Evolutionary conservation across 2,888 invertebrate genomes (phyloP), one percentile per base, ranked within the genome.

Genomic region (Nemotelus nigrinus): DNA sequence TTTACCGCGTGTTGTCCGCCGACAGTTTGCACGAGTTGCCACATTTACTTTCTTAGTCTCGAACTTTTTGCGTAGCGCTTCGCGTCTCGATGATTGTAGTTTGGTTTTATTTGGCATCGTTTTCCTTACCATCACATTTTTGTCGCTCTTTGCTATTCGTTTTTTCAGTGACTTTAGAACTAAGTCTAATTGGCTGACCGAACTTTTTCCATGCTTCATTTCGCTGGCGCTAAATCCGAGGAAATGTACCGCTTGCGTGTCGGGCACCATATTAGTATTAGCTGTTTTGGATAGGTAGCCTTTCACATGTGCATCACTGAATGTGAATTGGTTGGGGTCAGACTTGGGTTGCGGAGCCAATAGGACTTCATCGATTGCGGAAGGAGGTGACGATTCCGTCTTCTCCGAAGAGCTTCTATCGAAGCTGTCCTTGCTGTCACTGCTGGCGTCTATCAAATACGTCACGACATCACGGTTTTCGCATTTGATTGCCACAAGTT

Each of bases 291-390:
- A 47, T 6, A 10, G 58, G 25, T 72, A 72, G 8, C 45, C 48
- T 45, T 74, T 48, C 25, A 74, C 63, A 48, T 74, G 72, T 10
- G 58, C 2, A 7, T 72, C 72, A 47, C 58, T 57, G 60, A 72
- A 72, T 47, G 72, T 72, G 58, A 72, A 72, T 10, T 58, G 60
- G 45, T 50, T 74, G 3, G 60, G 60, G 43, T 72, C 72, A 4
- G 47, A 47, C n/a, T 72, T 72, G 5, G 72, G 72, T 10, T 47
- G 72, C 47, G 58, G 48, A 5, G 41, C 25, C 4, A 68, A 50
- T 3, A 43, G 43, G 43, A 63, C 10, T 7, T 63, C 63, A 4
- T 63, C 63, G 8, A 57, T 57, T 63, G 25, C 4, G 39, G 63
- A 10, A 39, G 25, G 41, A 63, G 43, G 63, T 43, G 63, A 63